Evolutionary conservation across 2,888 invertebrate species (phyloP), one percentile per base, ranked within the genome.

Genomic region (Orchesella flavescens): DNA sequence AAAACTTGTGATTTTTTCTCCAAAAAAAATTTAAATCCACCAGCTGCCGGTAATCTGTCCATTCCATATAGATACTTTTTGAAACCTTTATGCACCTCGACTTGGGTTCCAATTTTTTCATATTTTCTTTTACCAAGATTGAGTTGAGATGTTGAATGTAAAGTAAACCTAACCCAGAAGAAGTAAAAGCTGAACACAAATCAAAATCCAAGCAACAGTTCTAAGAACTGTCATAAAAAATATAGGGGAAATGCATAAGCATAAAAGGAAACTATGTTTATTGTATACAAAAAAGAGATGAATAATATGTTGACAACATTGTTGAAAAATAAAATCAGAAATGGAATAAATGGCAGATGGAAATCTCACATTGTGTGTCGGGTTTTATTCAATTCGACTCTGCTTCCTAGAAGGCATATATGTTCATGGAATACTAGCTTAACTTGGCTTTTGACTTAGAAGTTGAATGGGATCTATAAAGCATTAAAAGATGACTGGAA

Each of bases 361-460:
- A 75, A 49, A 77, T 77, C 68, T 69, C 59, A n/a, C 21, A 57
- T 34, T 68, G 46, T 21, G n/a, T 46, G 68, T 77, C 13, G 55
- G 59, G 66, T 55, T 24, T 68, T 68, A 69, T 77, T 77, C 59
- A 77, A 77, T 77, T 77, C 55, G 17, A 69, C 43, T 66, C 17
- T 10, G 53, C n/a, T n/a, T n/a, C n/a, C n/a, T n/a, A n/a, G n/a
- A n/a, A 17, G 9, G 17, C 53, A 53, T n/a, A 17, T 9, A 7
- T n/a, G 34, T 34, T 34, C n/a, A n/a, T 49, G 49, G 49, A 3
- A n/a, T 34, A 34, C 34, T 34, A 34, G 34, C 34, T 34, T 34
- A 34, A 34, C 34, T 34, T 34, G 34, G 34, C 34, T 34, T 34
- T 34, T 49, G 49, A 10, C 49, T 49, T 12, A 49, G 5, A 34